phyloP scores from a whole-genome alignment of 1,140 invertebrate species.

The Elysia chlorotica region DNA sequence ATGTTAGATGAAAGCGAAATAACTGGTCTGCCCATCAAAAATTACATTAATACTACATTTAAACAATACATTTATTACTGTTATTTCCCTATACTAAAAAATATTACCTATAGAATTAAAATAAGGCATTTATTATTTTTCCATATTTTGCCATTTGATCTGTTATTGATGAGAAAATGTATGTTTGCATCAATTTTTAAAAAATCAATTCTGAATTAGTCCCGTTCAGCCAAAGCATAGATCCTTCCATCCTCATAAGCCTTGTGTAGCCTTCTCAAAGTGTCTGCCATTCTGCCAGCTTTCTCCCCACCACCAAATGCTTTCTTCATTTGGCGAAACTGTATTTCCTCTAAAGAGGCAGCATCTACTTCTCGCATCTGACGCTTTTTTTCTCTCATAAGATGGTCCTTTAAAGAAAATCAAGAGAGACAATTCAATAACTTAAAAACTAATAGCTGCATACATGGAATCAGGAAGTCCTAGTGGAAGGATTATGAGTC shows the following conservation, averaged over 20 bases:
- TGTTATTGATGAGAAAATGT: too few species aligned
- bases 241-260: constrained; percentile 16
- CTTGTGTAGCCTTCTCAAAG: neutral
- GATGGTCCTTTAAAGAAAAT: constrained; percentile 3
- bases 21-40: too few species aligned
- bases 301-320: constrained; percentile 18
- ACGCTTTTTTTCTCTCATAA: neutral
- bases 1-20: too few species aligned
- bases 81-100: too few species aligned
- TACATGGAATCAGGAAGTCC: neutral
- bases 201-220: too few species aligned
- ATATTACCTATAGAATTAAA: too few species aligned
- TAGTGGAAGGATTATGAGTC: too few species aligned
- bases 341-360: neutral
- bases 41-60: too few species aligned
- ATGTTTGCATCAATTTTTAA: too few species aligned
- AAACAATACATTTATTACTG: too few species aligned
- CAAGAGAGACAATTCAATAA: neutral
- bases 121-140: too few species aligned
- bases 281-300: constrained; percentile 13
- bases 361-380: neutral
- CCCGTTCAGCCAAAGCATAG: neutral
- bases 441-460: neutral
- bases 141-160: too few species aligned
- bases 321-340: neutral